A percentile compares a stretch with the other conserved stretches of the same genome.
phyloP scores from a whole-genome alignment of 1,140 invertebrate genomes.

The Pseudoatta argentina region DNA sequence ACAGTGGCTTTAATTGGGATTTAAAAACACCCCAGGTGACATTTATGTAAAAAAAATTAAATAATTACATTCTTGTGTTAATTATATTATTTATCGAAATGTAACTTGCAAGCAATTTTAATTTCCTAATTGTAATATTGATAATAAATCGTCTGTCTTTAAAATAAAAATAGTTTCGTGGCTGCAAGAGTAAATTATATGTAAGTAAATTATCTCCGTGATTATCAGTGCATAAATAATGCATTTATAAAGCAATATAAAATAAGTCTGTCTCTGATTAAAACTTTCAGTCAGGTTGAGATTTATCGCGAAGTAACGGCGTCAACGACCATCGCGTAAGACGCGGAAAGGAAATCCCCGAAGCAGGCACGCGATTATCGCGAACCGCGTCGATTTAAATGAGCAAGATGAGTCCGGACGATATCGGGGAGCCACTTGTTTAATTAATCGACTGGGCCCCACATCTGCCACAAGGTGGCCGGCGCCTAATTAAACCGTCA shows the following conservation, averaged over 20 bases:
- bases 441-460: slow-evolving; percentile 75
- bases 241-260: no score
- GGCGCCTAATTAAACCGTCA: slow-evolving; percentile 79
- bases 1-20: no score
- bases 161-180: no score
- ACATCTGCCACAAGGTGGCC: slow-evolving; percentile 73
- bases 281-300: neutral
- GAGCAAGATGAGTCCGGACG: slow-evolving; percentile 69
- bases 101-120: neutral
- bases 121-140: neutral
- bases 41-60: no score
- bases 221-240: no score
- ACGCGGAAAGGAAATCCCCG: slow-evolving; percentile 36
- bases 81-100: neutral
- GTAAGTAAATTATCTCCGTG: no score
- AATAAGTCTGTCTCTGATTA: neutral
- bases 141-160: neutral
- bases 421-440: slow-evolving; percentile 52
- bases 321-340: neutral
- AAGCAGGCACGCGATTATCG: slow-evolving; percentile 20
- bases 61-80: neutral
- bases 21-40: no score
- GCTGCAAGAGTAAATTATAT: no score
- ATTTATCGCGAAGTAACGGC: slow-evolving; percentile 32
- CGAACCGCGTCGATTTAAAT: slow-evolving; percentile 69